Base-by-base conservation (phyloP, 2,797 vertebrate species). In the Esox lucius region DNA sequence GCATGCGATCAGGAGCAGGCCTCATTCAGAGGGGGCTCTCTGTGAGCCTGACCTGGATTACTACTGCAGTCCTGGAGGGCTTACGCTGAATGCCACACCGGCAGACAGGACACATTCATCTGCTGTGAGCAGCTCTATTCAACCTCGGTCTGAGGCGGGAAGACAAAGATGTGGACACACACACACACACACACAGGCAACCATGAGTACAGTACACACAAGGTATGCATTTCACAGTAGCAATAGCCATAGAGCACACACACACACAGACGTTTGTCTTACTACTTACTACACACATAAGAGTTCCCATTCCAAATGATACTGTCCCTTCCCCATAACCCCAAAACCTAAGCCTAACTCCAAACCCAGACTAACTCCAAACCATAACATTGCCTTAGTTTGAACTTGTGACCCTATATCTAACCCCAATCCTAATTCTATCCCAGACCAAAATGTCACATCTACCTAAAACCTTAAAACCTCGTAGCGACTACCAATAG, bases 31-130 rank as follows among this genome's bases (percentile, higher is more conserved):
- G 89, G 89, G 88, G 91, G 83, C 89, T 87, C 48, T 88, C 88
- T 91, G 88, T 87, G 89, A 90, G 90, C 87, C 87, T 94, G 94
- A 94, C 93, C 94, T 94, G 93, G 93, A 95, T 94, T 93, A 92
- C 91, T 75, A 84, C 90, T 87, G 84, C 84, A 88, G 89, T 92
- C 93, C 92, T 93, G 90, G 87, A 91, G 92, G 91, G 93, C 90
- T 86, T 61, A 84, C 81, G 75, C 77, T 91, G 90, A 92, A 91
- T 92, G 90, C 90, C 93, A 92, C 86, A 72, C 80, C 73, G 81
- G 89, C 86, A 91, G 90, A 92, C 91, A 91, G 89, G 90, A 91
- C 85, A 90, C 92, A 93, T 92, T 94, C 91, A 93, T 94, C 93
- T 93, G 90, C 56, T 59, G n/a, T 59, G 83, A 85, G 80, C 42